Percentiles rank a stretch among this genome's conserved stretches.
Conservation (phyloP, 1,140 invertebrate species). For the Bradynema listronoti region DNA sequence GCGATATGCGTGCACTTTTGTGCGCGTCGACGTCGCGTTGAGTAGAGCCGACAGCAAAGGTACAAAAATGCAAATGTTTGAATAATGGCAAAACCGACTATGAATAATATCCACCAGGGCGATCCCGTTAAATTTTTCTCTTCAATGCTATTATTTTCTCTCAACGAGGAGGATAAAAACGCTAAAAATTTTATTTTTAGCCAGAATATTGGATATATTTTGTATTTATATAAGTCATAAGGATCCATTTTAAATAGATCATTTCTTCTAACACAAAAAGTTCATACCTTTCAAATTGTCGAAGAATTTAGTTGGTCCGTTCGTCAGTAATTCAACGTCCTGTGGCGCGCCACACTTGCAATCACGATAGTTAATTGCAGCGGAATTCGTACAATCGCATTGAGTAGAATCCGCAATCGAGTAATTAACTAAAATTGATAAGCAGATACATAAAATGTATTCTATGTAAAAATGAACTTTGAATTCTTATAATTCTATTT, state of each 20-base stretch:
- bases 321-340: too few species aligned
- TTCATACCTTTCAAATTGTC: background rate
- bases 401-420: too few species aligned
- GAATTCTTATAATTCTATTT: background rate
- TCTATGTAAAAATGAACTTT: background rate
- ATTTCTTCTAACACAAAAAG: background rate
- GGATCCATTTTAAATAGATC: background rate
- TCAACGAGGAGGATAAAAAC: background rate
- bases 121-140: background rate
- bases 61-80: slow-evolving; percentile 22
- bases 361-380: too few species aligned
- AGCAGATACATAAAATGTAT: too few species aligned
- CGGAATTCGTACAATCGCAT: too few species aligned
- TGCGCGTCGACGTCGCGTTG: slow-evolving; percentile 6
- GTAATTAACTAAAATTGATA: too few species aligned
- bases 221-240: background rate
- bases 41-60: slow-evolving; percentile 22
- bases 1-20: background rate
- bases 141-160: background rate
- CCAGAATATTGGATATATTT: too few species aligned
- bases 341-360: too few species aligned
- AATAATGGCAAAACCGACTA: slow-evolving; percentile 19
- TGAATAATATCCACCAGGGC: slow-evolving; percentile 29
- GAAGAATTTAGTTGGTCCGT: too few species aligned
- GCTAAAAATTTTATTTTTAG: too few species aligned